Evolutionary conservation across 2,797 vertebrate species (phyloP), one percentile per base, ranked within the genome.

Genomic region (Geotrypetes seraphini): DNA sequence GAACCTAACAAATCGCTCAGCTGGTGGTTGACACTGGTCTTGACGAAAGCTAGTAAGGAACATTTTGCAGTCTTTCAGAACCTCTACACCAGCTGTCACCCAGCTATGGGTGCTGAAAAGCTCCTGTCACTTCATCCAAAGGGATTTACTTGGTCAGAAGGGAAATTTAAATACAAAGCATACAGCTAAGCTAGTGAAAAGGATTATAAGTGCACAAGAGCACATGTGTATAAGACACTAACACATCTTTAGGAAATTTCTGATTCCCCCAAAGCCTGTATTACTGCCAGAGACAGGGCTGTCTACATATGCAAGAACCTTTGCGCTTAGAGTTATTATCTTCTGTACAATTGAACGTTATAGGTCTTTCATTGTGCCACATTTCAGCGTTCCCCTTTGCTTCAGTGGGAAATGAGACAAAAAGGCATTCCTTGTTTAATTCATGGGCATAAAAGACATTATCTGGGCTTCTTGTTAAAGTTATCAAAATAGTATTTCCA

Each of bases 61-160:
- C 75, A 83, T 72, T 83, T 76, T 75, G 41, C 73, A 54, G 83
- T 79, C 88, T 92, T 90, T 93, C 86, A 90, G 83, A 71, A 79
- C 74, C 80, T 84, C 83, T 84, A 83, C 81, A 86, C 86, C 90
- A 95, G 92, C 92, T 96, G 92, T 93, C 90, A 91, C 81, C 84
- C 84, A 74, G 81, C 80, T 74, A 85, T 80, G 82, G 83, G 81
- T 75, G 74, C 84, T 91, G 87, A 95, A 95, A 92, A 86, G 89
- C 72, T 77, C 82, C 90, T 95, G 92, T 94, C 91, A 93, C 84
- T 92, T 83, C 76, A 84, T 81, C 78, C 79, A 72, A 81, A 77
- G 83, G 82, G 85, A 88, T 86, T 88, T 87, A 87, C 69, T 80
- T 79, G 75, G 81, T 85, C 78, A 79, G 82, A 81, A 71, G 76